Base-by-base conservation (phyloP, 2,113 vertebrate species). In the Ceyx margarethae region DNA sequence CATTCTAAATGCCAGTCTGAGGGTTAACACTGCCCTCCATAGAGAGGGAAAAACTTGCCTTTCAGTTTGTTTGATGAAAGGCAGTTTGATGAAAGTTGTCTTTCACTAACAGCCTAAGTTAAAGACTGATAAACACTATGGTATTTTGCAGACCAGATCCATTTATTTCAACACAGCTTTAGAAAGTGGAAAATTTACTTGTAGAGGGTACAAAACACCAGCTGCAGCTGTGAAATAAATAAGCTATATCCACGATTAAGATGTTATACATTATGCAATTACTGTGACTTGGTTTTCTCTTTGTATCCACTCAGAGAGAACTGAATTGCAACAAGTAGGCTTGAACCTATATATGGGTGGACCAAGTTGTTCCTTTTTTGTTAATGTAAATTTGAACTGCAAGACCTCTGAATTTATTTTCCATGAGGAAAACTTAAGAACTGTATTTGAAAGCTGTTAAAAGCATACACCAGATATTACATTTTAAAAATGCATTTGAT, bases 331-430 rank as follows among this genome's bases (percentile, higher is more conserved):
- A 60, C 50, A 61, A 88, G 78, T 2, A 81, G 42, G 22, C 71
- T 71, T 95, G 68, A 81, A 81, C 54, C 29, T 67, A 23, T 33
- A 20, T 22, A 19, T 15, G 17, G 72, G 9, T 50, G 75, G 53
- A 8, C 18, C 17, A 76, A 84, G n/a, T 3, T 72, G 18, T n/a
- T 46, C 40, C 10, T 58, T 45, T 72, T 48, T 58, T 46, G 28
- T n/a, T 43, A 68, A 4, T 50, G 11, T 45, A 89, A 85, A 79
- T 78, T 68, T 87, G 45, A 87, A 71, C 62, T 67, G 25, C 42
- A 84, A 86, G 45, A 69, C 26, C 40, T 81, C 28, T 81, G 23
- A 76, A 75, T 40, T 81, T 26, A 76, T 78, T 42, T 90, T 75
- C 50, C 35, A 35, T 57, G 28, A 75, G 45, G n/a, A 76, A 84